Evolutionary conservation across 2,888 invertebrate genomes (phyloP).

Genomic region (Argynnis bischoffii): DNA sequence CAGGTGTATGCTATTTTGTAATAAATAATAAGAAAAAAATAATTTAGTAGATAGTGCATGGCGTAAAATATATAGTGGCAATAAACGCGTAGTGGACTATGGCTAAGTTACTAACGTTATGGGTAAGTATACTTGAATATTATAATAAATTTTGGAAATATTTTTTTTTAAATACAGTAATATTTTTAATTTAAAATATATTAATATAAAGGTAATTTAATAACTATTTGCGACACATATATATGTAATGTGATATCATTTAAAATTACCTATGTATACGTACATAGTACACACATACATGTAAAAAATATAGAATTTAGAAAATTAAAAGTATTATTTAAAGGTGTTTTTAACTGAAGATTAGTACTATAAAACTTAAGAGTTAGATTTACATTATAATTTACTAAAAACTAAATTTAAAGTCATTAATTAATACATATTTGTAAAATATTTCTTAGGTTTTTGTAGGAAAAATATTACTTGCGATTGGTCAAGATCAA

Average conservation of each 20-base stretch:
- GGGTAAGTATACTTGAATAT: slow-evolving; percentile 52
- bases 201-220: no score
- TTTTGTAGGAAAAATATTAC: slow-evolving; percentile 64
- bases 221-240: no score
- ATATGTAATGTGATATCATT: no score
- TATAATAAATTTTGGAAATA: not conserved
- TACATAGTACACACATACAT: no score
- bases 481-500: slow-evolving; percentile 64
- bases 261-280: no score
- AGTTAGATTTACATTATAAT: no score
- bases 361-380: no score
- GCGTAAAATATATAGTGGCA: slow-evolving; percentile 39
- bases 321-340: no score
- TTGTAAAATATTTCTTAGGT: slow-evolving; percentile 48
- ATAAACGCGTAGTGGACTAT: slow-evolving; percentile 46
- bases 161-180: not conserved
- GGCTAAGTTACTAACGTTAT: slow-evolving; percentile 60
- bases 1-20: slow-evolving; percentile 48
- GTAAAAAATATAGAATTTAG: no score
- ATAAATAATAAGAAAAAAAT: slow-evolving; percentile 39
- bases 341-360: no score
- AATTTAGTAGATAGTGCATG: slow-evolving; percentile 43
- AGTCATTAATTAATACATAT: not conserved
- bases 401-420: not conserved
- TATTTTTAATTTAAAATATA: no score